Evolutionary conservation across 2,797 vertebrate species (phyloP).

Genomic region (Pseudomugil tenellus): DNA sequence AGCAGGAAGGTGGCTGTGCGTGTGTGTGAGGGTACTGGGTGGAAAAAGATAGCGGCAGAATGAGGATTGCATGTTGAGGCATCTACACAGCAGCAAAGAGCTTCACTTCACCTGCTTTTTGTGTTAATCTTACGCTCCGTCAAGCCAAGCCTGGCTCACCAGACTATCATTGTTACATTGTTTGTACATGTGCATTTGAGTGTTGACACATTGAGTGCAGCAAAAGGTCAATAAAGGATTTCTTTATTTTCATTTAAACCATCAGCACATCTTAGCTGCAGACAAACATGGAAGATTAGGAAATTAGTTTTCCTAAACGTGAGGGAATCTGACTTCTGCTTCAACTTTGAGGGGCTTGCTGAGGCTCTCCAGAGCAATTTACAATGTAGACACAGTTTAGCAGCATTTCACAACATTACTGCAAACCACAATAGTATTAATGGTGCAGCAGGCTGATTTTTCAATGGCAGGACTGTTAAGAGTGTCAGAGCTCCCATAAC

Average conservation of each 20-base stretch:
- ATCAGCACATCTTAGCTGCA: constrained; percentile 51
- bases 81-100: constrained; percentile 54
- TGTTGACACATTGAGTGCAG: constrained; percentile 64
- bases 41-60: constrained; percentile 9
- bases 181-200: constrained; percentile 44
- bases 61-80: constrained; percentile 56
- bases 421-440: constrained; percentile 57
- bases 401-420: constrained; percentile 49
- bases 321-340: constrained; percentile 51
- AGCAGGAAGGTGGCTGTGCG: constrained; percentile 21
- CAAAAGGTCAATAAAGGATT: constrained; percentile 66
- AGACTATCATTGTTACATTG: constrained; percentile 31
- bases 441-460: constrained; percentile 56
- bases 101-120: constrained; percentile 60
- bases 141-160: constrained; percentile 38
- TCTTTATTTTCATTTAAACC: constrained; percentile 69
- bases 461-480: constrained; percentile 44
- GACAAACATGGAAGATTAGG: constrained; percentile 58
- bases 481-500: constrained; percentile 47
- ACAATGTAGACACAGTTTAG: constrained; percentile 47
- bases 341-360: constrained; percentile 33
- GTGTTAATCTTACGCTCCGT: constrained; percentile 34
- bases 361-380: constrained; percentile 40
- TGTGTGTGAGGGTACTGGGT: not conserved
- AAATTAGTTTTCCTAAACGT: constrained; percentile 41